Conservation (phyloP, 2,797 vertebrate species). For the Schizothorax lantsangensis region DNA sequence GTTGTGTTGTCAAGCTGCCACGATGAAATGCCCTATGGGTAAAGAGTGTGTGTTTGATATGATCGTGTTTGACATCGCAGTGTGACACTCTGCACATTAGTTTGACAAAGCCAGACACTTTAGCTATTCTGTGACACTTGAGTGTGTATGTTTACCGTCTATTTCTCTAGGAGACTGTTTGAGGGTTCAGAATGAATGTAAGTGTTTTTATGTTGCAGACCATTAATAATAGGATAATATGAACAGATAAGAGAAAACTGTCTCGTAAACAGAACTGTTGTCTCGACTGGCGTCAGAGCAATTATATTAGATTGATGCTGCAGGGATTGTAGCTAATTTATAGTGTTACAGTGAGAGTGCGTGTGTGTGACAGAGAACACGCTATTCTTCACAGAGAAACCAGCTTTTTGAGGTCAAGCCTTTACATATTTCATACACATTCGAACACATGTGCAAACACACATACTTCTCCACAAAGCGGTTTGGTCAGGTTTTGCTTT, state of each 20-base stretch:
- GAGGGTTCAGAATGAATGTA: slow-evolving; percentile 43
- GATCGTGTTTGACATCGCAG: slow-evolving; percentile 71
- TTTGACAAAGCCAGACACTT: slow-evolving; percentile 74
- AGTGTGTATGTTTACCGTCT: slow-evolving; percentile 47
- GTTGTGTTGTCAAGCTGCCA: slow-evolving; percentile 43
- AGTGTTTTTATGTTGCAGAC: slow-evolving; percentile 59
- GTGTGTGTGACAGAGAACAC: slow-evolving; percentile 23
- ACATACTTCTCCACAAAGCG: slow-evolving; percentile 4
- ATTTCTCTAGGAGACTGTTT: slow-evolving; percentile 48
- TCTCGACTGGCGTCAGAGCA: slow-evolving; percentile 59
- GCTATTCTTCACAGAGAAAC: slow-evolving; percentile 23
- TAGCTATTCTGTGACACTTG: slow-evolving; percentile 62
- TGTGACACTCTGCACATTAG: slow-evolving; percentile 71
- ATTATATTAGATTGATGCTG: slow-evolving; percentile 58
- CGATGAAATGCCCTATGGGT: slow-evolving; percentile 64
- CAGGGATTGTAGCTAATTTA: slow-evolving; percentile 45
- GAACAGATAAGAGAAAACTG: slow-evolving; percentile 57
- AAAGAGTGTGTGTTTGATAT: slow-evolving; percentile 71
- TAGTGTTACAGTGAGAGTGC: slow-evolving; percentile 8
- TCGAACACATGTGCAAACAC: slow-evolving; percentile 8
- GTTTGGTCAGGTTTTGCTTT: slow-evolving; percentile 7
- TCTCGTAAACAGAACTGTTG: slow-evolving; percentile 59
- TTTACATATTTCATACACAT: slow-evolving; percentile 23
- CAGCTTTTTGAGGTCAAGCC: slow-evolving; percentile 40
- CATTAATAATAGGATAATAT: slow-evolving; percentile 64